A percentile compares a stretch with the other conserved stretches of the same genome.
Conservation (phyloP, 2,797 vertebrate genomes). For the Hypotaenidia philippensis region DNA sequence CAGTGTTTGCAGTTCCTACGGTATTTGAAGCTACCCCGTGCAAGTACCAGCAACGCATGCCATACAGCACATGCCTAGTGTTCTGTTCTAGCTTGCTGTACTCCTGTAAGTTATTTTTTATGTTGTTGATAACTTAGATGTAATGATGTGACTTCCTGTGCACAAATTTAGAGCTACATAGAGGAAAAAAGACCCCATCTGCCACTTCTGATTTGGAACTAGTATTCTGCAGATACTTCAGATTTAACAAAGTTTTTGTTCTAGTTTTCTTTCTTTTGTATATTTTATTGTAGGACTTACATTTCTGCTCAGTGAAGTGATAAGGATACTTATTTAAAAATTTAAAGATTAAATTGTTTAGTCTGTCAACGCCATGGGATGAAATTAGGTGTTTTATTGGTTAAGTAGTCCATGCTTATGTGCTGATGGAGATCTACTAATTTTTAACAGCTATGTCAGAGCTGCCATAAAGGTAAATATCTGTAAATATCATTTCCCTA, state of each 20-base stretch:
- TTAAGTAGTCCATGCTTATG: neutral
- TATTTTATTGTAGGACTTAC: neutral
- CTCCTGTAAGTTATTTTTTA: neutral
- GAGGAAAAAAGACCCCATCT: constrained; percentile 63
- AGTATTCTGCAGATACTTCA: neutral
- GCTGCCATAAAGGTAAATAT: neutral
- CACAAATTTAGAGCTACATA: neutral
- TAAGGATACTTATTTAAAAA: neutral
- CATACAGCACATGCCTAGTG: neutral
- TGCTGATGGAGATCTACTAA: neutral
- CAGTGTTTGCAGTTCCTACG: neutral
- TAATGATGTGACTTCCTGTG: neutral
- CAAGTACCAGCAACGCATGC: neutral
- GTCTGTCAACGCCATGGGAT: neutral
- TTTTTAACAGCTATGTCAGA: neutral
- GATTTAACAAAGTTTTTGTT: neutral
- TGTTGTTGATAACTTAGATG: neutral
- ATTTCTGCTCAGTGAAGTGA: neutral
- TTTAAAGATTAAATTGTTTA: neutral
- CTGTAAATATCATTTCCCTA: neutral
- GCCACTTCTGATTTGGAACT: constrained; percentile 6
- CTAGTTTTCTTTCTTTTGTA: neutral
- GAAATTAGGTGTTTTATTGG: neutral
- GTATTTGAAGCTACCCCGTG: neutral
- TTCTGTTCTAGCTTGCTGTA: neutral